phyloP scores from a whole-genome alignment of 2,113 vertebrate species.

The Thunnus maccoyii region DNA sequence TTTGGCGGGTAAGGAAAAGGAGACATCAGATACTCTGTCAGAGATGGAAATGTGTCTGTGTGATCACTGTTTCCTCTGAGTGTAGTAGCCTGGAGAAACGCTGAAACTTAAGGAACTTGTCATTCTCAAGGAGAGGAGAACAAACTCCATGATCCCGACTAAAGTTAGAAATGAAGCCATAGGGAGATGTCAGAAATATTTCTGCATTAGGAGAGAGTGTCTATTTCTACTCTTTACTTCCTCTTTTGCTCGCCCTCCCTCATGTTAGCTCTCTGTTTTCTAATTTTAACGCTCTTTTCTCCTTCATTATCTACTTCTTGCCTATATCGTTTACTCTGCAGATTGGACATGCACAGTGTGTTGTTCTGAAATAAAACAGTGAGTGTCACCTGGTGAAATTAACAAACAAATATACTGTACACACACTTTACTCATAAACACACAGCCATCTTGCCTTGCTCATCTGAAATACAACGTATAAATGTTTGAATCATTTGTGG shows the following conservation, averaged over 20 bases:
- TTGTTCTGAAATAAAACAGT: constrained; percentile 1
- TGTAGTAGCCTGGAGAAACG: constrained; percentile 59
- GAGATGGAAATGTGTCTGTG: constrained; percentile 62
- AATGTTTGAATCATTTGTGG: constrained; percentile 19
- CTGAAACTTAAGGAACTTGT: constrained; percentile 57
- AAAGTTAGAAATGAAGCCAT: constrained; percentile 54
- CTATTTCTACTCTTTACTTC: constrained; percentile 15
- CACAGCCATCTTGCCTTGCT: neutral
- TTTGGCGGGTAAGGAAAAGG: constrained; percentile 36
- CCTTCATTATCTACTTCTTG: constrained; percentile 11
- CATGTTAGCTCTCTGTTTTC: constrained; percentile 5
- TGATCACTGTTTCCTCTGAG: constrained; percentile 63
- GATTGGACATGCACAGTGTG: constrained; percentile 4
- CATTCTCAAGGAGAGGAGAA: constrained; percentile 27
- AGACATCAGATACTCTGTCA: constrained; percentile 46
- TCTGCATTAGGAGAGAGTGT: constrained; percentile 22
- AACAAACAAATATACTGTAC: neutral
- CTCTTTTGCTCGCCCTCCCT: constrained; percentile 14
- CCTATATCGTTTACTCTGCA: neutral
- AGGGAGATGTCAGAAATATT: constrained; percentile 58
- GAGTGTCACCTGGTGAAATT: neutral
- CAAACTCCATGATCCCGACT: constrained; percentile 40
- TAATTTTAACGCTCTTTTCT: neutral
- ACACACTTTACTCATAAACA: neutral
- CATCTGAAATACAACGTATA: constrained; percentile 18